Percentiles rank a stretch among this genome's conserved stretches.
phyloP scores from a whole-genome alignment of 2,113 vertebrate species.

The Grammomys surdaster region DNA sequence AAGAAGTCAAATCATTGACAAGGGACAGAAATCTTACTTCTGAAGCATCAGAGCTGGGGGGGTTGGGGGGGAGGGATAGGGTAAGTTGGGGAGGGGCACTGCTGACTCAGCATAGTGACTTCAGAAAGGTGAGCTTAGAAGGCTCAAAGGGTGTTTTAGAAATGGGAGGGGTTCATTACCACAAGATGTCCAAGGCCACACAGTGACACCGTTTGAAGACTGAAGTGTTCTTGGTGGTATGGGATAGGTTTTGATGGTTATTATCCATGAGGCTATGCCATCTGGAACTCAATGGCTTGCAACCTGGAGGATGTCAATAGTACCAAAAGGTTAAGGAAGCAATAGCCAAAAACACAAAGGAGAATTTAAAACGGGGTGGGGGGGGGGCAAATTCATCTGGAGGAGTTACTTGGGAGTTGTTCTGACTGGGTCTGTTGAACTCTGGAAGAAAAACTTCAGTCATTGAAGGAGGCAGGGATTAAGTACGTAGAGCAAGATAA shows the following conservation, averaged over 20 bases:
- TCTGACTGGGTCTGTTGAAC: background rate
- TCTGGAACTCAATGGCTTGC: background rate
- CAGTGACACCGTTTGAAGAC: background rate
- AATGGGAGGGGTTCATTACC: background rate
- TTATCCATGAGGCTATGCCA: background rate
- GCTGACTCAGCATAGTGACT: background rate
- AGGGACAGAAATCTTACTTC: background rate
- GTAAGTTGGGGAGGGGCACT: no score
- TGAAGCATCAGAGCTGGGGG: no score
- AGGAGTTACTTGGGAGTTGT: background rate
- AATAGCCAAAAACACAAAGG: background rate
- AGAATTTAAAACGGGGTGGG: no score
- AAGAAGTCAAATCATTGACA: background rate
- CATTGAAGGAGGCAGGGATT: no score
- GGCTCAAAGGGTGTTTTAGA: background rate
- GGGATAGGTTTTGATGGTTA: background rate
- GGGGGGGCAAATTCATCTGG: background rate
- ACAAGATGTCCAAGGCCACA: background rate
- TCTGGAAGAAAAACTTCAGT: background rate
- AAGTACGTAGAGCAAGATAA: background rate
- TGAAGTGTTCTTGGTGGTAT: background rate
- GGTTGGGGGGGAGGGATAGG: no score
- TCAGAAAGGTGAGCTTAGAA: no score
- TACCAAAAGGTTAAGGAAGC: background rate
- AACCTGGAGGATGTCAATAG: no score